Evolutionary conservation across 1,140 invertebrate species (phyloP).

Genomic region (Hylaeus volcanicus): DNA sequence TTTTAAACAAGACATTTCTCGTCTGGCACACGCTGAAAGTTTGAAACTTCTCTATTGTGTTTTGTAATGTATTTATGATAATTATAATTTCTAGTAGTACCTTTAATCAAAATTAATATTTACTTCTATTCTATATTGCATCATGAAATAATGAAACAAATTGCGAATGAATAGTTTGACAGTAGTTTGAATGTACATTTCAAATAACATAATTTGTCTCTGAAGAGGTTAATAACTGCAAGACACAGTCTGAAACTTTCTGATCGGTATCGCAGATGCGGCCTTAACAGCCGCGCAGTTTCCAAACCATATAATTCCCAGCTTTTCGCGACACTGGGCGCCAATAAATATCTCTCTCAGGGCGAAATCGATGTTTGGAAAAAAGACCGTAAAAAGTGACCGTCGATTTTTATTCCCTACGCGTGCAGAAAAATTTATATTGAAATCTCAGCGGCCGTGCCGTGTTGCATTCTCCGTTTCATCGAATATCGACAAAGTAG

Average conservation of each 20-base stretch:
- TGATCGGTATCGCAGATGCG: not conserved
- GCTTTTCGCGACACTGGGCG: not conserved
- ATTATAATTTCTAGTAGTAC: too few species aligned
- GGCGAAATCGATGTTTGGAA: not conserved
- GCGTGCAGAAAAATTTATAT: slow-evolving; percentile 35
- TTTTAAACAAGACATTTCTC: not conserved
- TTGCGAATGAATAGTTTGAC: too few species aligned
- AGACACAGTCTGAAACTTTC: not conserved
- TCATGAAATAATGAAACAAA: not conserved
- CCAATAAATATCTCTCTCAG: slow-evolving; percentile 15
- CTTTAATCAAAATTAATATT: too few species aligned
- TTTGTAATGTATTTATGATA: not conserved
- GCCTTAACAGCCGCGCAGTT: not conserved
- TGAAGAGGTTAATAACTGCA: too few species aligned
- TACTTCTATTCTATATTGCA: too few species aligned
- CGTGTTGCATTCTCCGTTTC: slow-evolving; percentile 2
- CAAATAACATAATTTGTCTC: not conserved
- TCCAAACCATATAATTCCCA: not conserved
- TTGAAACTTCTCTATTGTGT: not conserved
- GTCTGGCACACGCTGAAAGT: not conserved
- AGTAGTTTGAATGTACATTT: not conserved
- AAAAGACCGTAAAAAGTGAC: slow-evolving; percentile 25
- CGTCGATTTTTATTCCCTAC: slow-evolving; percentile 36
- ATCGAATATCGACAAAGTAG: slow-evolving; percentile 30
- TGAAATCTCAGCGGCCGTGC: slow-evolving; percentile 25